A percentile compares a stretch with the other conserved stretches of the same genome.
Conservation (phyloP, 2,888 invertebrate genomes). For the Dicranocentrus wangi region DNA sequence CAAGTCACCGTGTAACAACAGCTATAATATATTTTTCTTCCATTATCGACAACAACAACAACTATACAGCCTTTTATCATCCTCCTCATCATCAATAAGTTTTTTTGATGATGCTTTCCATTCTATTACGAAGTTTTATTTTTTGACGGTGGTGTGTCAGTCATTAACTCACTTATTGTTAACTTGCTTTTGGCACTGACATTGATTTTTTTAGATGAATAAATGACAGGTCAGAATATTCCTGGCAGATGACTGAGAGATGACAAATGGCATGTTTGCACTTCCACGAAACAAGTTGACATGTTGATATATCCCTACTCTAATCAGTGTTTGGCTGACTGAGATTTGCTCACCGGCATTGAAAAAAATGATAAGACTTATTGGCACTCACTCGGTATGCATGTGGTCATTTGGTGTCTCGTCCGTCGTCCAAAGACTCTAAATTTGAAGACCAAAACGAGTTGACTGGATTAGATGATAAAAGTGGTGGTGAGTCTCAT, state of each 20-base stretch:
- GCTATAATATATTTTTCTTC: constrained; percentile 8
- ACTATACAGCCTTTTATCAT: not conserved
- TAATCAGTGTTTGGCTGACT: too few relatives aligned
- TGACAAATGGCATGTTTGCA: not conserved
- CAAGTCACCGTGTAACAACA: not conserved
- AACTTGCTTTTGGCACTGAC: constrained; percentile 8
- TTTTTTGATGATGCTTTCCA: not conserved
- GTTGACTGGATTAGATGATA: too few relatives aligned
- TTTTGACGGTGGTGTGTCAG: too few relatives aligned
- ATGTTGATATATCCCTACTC: too few relatives aligned
- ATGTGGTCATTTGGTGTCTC: not conserved
- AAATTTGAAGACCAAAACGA: not conserved
- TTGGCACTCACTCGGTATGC: not conserved
- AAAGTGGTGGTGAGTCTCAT: too few relatives aligned
- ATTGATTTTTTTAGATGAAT: constrained; percentile 1
- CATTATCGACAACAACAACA: not conserved
- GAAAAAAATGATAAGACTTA: constrained; percentile 1
- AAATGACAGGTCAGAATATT: not conserved
- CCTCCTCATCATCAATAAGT: too few relatives aligned
- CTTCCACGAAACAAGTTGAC: not conserved
- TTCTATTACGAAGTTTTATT: not conserved
- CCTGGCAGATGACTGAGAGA: too few relatives aligned
- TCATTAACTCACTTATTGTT: constrained; percentile 5
- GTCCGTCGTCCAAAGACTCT: not conserved
- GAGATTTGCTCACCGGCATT: not conserved